Evolutionary conservation across 2,797 vertebrate genomes (phyloP).

Genomic region (Oryzias dopingdopingensis): DNA sequence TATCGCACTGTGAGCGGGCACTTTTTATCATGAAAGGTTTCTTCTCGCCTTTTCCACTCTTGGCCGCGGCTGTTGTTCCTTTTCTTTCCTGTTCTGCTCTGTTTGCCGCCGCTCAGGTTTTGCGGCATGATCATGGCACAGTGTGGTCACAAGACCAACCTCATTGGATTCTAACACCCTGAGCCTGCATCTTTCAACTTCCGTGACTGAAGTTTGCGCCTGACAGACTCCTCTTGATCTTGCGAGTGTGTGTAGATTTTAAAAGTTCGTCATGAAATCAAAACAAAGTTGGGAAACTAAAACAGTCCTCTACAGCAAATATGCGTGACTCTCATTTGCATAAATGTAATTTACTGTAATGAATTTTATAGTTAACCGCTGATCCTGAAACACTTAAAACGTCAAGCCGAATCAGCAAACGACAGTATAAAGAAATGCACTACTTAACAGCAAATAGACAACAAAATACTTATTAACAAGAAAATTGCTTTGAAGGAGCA

Average conservation of each 20-base stretch:
- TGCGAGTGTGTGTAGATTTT: conserved; percentile 2
- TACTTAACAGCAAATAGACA: conserved; percentile 47
- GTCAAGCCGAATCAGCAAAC: conserved; percentile 35
- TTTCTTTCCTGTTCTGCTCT: conserved; percentile 63
- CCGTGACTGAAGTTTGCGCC: conserved; percentile 30
- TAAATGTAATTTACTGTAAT: conserved; percentile 44
- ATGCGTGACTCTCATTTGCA: conserved; percentile 41
- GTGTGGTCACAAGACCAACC: conserved; percentile 69
- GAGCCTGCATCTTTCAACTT: conserved; percentile 55
- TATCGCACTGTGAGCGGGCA: conserved; percentile 75
- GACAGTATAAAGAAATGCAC: conserved; percentile 44
- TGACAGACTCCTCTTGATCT: conserved; percentile 30
- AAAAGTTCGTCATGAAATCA: conserved; percentile 21
- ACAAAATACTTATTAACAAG: conserved; percentile 54
- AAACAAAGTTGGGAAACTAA: conserved; percentile 6
- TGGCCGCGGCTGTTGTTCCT: conserved; percentile 34
- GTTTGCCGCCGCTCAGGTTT: conserved; percentile 61
- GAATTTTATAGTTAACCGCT: conserved; percentile 31
- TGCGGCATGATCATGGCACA: conserved; percentile 66
- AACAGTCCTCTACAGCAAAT: conserved; percentile 12
- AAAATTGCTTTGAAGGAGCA: conserved; percentile 54
- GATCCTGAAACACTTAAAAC: conserved; percentile 27
- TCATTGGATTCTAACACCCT: conserved; percentile 56
- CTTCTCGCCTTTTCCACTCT: conserved; percentile 50
- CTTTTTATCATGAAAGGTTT: conserved; percentile 77